Percentiles rank a stretch among this genome's conserved stretches.
Conservation (phyloP, 2,888 invertebrate species). For the Corbicula japonica region DNA sequence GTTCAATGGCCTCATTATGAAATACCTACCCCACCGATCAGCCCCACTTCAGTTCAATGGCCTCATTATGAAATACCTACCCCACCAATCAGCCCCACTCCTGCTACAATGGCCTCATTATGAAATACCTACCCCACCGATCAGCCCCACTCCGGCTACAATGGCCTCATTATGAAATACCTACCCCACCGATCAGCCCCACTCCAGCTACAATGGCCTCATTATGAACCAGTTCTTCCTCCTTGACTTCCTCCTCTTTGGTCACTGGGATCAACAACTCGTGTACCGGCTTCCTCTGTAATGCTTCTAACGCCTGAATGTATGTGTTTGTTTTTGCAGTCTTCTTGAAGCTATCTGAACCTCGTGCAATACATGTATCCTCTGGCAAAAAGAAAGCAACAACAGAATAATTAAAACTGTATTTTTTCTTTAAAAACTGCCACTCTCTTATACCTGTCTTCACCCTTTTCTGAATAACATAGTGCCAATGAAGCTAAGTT, state of each 20-base stretch:
- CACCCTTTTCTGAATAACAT: too few relatives aligned
- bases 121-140: background rate
- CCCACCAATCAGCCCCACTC: background rate
- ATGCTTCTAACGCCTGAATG: slow-evolving; percentile 28
- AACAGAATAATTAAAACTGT: slow-evolving; percentile 1
- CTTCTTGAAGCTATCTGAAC: slow-evolving; percentile 71
- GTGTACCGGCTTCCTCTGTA: slow-evolving; percentile 39
- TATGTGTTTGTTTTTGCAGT: slow-evolving; percentile 67
- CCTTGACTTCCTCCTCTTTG: slow-evolving; percentile 19
- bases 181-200: slow-evolving; percentile 28
- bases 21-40: too few relatives aligned
- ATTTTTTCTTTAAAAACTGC: background rate
- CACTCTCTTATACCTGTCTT: too few relatives aligned
- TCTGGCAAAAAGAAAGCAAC: slow-evolving; percentile 28
- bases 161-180: background rate
- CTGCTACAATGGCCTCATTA: background rate
- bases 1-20: too few relatives aligned
- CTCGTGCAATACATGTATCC: slow-evolving; percentile 71
- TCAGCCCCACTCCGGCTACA: background rate
- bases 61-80: too few relatives aligned
- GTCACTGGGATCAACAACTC: slow-evolving; percentile 46
- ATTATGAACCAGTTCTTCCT: slow-evolving; percentile 47
- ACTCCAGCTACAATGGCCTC: slow-evolving; percentile 52
- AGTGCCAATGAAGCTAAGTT: too few relatives aligned
- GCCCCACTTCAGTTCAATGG: too few relatives aligned